Evolutionary conservation across 2,113 vertebrate genomes (phyloP).

Genomic region (Microcebus ravelobensis): DNA sequence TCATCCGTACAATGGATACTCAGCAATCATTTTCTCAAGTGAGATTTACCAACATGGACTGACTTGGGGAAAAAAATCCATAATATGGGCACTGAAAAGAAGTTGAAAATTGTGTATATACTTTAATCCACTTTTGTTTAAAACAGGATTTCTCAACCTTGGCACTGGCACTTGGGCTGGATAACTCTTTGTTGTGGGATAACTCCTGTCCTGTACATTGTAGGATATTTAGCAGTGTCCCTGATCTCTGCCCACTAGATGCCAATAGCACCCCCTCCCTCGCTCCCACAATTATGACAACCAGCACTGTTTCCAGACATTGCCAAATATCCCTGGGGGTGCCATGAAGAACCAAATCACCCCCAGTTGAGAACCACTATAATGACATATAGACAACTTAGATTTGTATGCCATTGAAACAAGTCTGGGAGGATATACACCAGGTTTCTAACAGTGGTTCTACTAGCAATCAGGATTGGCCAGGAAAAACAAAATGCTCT

Average conservation of each 20-base stretch:
- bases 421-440: background rate
- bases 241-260: background rate
- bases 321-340: too few relatives aligned
- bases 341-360: background rate
- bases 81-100: background rate
- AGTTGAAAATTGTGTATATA: background rate
- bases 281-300: background rate
- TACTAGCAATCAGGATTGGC: background rate
- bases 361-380: background rate
- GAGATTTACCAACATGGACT: background rate
- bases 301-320: background rate
- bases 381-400: background rate
- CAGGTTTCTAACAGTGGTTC: background rate
- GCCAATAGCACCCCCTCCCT: background rate
- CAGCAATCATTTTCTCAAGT: background rate
- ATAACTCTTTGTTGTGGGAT: background rate
- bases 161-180: background rate
- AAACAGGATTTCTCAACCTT: background rate
- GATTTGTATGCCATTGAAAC: background rate
- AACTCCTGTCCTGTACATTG: rapidly evolving
- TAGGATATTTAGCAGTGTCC: background rate
- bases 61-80: background rate
- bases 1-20: background rate
- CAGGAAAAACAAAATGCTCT: background rate
- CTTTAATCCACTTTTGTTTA: background rate